Evolutionary conservation across 2,888 invertebrate genomes (phyloP), one percentile per base, ranked within the genome.

Genomic region (Nycteola revayana): DNA sequence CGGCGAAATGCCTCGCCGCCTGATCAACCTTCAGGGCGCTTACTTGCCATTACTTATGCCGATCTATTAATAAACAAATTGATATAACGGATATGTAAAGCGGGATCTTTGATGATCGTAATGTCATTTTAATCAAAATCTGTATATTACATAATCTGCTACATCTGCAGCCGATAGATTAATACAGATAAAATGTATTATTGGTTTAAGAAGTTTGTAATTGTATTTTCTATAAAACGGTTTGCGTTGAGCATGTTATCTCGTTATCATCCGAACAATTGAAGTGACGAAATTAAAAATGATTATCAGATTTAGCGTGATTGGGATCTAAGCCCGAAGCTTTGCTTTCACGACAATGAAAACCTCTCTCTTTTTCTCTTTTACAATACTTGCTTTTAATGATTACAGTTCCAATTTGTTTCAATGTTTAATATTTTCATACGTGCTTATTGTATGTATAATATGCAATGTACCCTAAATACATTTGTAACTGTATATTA

Each of bases 31-130:
- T 44, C 49, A 69, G 78, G 80, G 75, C 80, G 76, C 82, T 79
- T 71, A 76, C 83, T 81, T 77, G 84, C 85, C 79, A 85, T 86
- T 83, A 87, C 84, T 87, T 87, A 85, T 79, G 72, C 76, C 76
- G 75, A 86, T 84, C 85, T 86, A 87, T 85, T 86, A 85, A 84
- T 83, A 84, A 76, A 81, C 79, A 80, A 86, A 82, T 86, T 83
- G 79, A 82, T 85, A 79, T 78, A 79, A 80, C 80, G 77, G 74
- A 75, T 68, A 66, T 66, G 70, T 67, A 60, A 58, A 63, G 63
- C 66, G 60, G 64, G 61, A 60, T 57, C 61, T 71, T 67, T 71
- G 67, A 74, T 66, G 66, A 52, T 57, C 54, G 47, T 64, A 54
- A 57, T 42, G 44, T 56, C 49, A 35, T 44, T 45, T 38, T 53